Conservation (phyloP, 2,113 vertebrate species). For the Micronycteris hirsuta region DNA sequence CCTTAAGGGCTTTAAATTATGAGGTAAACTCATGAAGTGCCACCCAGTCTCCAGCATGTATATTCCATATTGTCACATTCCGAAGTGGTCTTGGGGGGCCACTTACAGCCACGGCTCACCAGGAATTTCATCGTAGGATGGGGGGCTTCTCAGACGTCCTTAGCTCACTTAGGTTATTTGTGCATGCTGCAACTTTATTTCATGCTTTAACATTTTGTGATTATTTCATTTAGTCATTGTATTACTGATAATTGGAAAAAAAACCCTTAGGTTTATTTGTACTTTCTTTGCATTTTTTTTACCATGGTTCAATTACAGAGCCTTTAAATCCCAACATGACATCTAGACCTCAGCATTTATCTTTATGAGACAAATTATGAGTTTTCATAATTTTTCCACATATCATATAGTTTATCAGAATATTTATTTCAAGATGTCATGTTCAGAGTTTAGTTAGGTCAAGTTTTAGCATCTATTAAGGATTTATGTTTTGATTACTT, state of each 20-base stretch:
- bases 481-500: not conserved
- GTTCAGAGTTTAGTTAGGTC: not conserved
- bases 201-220: not conserved
- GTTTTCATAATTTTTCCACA: conserved; percentile 16
- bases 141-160: not conserved
- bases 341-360: not conserved
- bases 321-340: not conserved
- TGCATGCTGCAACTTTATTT: not conserved
- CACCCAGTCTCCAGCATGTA: not conserved
- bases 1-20: not conserved
- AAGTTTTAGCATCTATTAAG: conserved; percentile 40
- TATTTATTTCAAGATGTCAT: conserved; percentile 24
- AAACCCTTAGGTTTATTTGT: not conserved
- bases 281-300: conserved; percentile 5
- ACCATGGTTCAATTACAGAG: not conserved
- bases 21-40: not conserved
- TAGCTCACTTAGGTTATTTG: not conserved
- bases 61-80: not conserved
- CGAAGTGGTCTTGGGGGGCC: not conserved
- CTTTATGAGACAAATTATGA: conserved; percentile 20
- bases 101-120: not conserved
- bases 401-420: not conserved
- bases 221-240: not conserved
- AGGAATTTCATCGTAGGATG: not conserved
- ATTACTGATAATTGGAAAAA: not conserved